Evolutionary conservation across 2,888 invertebrate genomes (phyloP).

Genomic region (Caenorhabditis drosophilae): DNA sequence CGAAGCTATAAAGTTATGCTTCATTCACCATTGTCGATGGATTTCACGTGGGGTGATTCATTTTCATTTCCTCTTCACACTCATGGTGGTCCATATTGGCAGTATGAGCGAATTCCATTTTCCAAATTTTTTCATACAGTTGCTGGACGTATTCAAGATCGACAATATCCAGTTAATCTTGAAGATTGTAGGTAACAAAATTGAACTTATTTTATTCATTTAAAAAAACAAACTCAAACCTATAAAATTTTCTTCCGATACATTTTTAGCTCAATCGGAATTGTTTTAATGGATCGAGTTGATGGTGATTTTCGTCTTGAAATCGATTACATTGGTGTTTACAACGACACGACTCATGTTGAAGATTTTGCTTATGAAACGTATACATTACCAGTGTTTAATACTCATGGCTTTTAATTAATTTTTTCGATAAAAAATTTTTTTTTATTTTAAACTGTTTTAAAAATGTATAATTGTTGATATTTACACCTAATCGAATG

Average conservation of each 20-base stretch:
- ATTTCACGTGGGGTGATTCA: conserved; percentile 87
- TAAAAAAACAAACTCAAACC: not conserved
- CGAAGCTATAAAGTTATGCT: conserved; percentile 85
- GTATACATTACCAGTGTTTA: conserved; percentile 75
- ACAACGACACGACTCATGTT: conserved; percentile 80
- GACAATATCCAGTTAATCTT: conserved; percentile 52
- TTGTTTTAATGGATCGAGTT: conserved; percentile 81
- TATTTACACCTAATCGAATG: no score
- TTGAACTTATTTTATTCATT: conserved; percentile 6
- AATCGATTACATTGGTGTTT: conserved; percentile 88
- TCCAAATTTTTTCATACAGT: conserved; percentile 64
- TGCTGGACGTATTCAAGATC: conserved; percentile 65
- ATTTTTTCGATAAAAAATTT: conserved; percentile 3
- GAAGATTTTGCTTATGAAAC: conserved; percentile 93
- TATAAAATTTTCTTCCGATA: no score
- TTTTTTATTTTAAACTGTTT: conserved; percentile 16
- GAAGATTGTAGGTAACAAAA: conserved; percentile 40
- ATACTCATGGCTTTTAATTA: conserved; percentile 53
- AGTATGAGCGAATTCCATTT: conserved; percentile 76
- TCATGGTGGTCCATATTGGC: conserved; percentile 94
- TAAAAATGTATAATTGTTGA: no score
- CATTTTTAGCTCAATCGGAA: conserved; percentile 84
- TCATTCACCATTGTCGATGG: conserved; percentile 79
- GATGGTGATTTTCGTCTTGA: conserved; percentile 87
- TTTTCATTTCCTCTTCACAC: conserved; percentile 87